Conservation (phyloP, 2,797 vertebrate species). For the Coluber constrictor region DNA sequence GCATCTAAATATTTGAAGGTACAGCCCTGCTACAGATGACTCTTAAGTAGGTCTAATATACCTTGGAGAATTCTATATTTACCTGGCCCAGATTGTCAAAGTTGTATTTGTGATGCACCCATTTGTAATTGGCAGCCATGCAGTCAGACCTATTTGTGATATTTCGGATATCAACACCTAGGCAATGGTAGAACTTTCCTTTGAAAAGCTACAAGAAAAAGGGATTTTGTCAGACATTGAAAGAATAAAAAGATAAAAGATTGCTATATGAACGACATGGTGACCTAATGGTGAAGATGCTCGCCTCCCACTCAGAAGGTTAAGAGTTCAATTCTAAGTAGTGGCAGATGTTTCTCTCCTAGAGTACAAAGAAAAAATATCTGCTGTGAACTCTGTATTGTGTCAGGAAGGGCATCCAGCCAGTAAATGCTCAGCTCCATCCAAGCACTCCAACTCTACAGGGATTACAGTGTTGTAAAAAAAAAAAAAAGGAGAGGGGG, state of each 20-base stretch:
- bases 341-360: not conserved
- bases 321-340: not conserved
- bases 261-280: not conserved
- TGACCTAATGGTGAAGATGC: not conserved
- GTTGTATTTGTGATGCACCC: slow-evolving; percentile 98
- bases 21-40: not conserved
- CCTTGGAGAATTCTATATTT: slow-evolving; percentile 23
- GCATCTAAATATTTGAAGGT: not conserved
- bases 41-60: rapidly evolving
- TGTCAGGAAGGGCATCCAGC: not conserved
- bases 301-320: not conserved
- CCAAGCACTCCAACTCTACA: not conserved
- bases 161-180: slow-evolving; percentile 89
- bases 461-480: not conserved
- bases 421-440: not conserved
- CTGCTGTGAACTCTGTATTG: not conserved
- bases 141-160: slow-evolving; percentile 97
- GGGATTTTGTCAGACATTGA: slow-evolving; percentile 39
- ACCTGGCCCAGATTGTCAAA: slow-evolving; percentile 98
- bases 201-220: slow-evolving; percentile 85
- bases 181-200: slow-evolving; percentile 97
- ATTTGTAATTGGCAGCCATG: slow-evolving; percentile 89
- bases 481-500: not conserved
- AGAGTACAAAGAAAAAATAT: not conserved
- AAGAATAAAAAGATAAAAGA: not conserved